Evolutionary conservation across 2,113 vertebrate species (phyloP), one percentile per base, ranked within the genome.

Genomic region (Tichodroma muraria): DNA sequence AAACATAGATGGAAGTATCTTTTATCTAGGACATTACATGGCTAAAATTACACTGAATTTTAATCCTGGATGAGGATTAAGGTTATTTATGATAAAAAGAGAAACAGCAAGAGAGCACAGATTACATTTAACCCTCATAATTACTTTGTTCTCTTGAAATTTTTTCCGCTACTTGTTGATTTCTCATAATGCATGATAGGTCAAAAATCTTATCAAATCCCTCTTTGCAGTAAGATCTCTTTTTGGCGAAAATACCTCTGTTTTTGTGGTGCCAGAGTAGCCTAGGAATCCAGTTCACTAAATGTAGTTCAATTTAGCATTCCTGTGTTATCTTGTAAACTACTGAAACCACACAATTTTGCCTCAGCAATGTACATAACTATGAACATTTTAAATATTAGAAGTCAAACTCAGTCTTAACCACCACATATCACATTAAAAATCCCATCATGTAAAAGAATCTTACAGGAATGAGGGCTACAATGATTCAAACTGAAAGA

Each of bases 61-160:
- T 98, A 99, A 98, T 98, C 98, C 98, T 95, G 97, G 94, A 95
- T 98, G 97, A 98, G 97, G 98, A 98, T 98, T 98, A 98, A 98
- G 96, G 96, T 98, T 98, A 97, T 97, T 98, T 98, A 97, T 97
- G 97, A 95, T 63, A 97, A 95, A 97, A 80, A 89, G 37, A 87
- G 47, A 85, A 57, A 88, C 10, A 96, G 77, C 97, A 97, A 88
- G 42, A 80, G 30, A 71, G 53, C 35, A 93, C 94, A 98, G 97
- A 98, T 98, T 97, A 98, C 96, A 98, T 98, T 96, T 96, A 98
- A 97, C 95, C 91, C 94, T 95, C 96, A 96, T 97, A 98, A 98
- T 98, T 97, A 76, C 52, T 93, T 93, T 88, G 76, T 91, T 95
- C 79, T 85, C 77, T 82, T 31, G 35, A 86, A 71, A 1, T 61